These are phyloP conservation scores for Marasmarcha lunaedactyla DNA, from an alignment of 2,888 invertebrate genomes.

Conservation along the genomic window DNA sequence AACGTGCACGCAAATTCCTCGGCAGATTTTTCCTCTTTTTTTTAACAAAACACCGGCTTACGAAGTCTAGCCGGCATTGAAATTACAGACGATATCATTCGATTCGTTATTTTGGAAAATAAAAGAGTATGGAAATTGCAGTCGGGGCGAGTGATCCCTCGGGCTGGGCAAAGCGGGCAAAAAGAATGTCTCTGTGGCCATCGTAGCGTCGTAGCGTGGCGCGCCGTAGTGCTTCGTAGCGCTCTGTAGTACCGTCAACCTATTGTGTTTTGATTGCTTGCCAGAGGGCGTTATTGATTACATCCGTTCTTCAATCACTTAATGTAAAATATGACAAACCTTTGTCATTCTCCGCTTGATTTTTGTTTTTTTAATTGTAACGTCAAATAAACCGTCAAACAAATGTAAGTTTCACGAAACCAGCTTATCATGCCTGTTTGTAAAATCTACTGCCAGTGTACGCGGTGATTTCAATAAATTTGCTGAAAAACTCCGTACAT, in stretches of 20 bases:
- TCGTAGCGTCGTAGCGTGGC: constrained; percentile 25
- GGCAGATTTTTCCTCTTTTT: constrained; percentile 17
- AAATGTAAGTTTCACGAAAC: too few species aligned
- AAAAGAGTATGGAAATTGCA: constrained; percentile 52
- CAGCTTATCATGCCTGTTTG: too few species aligned
- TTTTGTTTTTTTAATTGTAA: too few species aligned
- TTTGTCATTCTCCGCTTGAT: too few species aligned
- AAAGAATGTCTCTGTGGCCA: constrained; percentile 31
- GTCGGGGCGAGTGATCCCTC: constrained; percentile 53
- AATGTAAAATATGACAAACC: background rate
- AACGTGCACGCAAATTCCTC: constrained; percentile 17
- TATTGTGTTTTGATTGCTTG: constrained; percentile 46
- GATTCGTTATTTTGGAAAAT: constrained; percentile 57
- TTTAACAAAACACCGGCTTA: background rate
- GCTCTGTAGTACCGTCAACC: constrained; percentile 24
- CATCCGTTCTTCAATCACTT: background rate
- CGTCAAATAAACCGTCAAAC: too few species aligned
- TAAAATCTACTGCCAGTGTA: too few species aligned
- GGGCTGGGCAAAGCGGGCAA: constrained; percentile 54
- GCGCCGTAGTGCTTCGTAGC: constrained; percentile 16
- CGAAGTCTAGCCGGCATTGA: background rate
- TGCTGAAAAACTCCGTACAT: too few species aligned
- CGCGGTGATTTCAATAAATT: too few species aligned
- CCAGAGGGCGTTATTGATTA: constrained; percentile 30
- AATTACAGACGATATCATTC: constrained; percentile 22